phyloP scores from a whole-genome alignment of 2,888 invertebrate species.

The Ferdinandea cuprea region DNA sequence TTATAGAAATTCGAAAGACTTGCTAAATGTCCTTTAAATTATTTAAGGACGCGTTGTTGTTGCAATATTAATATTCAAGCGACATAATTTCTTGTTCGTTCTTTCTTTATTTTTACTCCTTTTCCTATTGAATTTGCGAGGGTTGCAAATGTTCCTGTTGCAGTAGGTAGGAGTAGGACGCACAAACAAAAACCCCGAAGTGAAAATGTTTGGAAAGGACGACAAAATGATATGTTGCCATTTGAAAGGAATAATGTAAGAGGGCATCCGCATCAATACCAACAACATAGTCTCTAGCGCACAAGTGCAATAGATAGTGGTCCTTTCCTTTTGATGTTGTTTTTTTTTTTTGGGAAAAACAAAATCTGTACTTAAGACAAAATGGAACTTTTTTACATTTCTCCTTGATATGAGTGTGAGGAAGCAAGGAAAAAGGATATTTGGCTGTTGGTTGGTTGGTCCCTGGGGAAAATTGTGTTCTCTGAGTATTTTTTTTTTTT shows the following conservation, averaged over 20 bases:
- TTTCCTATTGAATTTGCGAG: slow-evolving; percentile 19
- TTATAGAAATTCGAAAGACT: slow-evolving; percentile 60
- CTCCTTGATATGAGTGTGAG: slow-evolving; percentile 15
- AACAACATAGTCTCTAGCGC: slow-evolving; percentile 3
- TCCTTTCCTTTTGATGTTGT: slow-evolving; percentile 54
- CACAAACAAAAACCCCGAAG: no score
- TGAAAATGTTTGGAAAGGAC: slow-evolving; percentile 34
- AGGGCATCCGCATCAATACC: slow-evolving; percentile 11
- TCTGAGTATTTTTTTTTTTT: slow-evolving; percentile 47
- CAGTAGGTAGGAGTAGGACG: no score
- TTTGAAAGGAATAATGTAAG: slow-evolving; percentile 17
- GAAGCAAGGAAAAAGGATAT: slow-evolving; percentile 50
- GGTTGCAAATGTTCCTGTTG: slow-evolving; percentile 8
- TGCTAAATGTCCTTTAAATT: slow-evolving; percentile 66
- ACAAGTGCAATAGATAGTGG: slow-evolving; percentile 47
- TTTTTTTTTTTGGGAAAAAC: slow-evolving; percentile 12
- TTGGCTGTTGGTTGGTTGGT: slow-evolving; percentile 3
- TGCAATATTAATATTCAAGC: slow-evolving; percentile 23
- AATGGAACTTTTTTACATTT: slow-evolving; percentile 35
- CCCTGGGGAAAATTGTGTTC: slow-evolving; percentile 47
- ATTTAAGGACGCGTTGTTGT: slow-evolving; percentile 55
- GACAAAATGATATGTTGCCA: slow-evolving; percentile 26
- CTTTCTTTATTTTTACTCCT: slow-evolving; percentile 14
- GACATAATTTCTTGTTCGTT: slow-evolving; percentile 5
- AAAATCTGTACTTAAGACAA: slow-evolving; percentile 17